phyloP scores from a whole-genome alignment of 2,113 vertebrate species.

The Muscicapa adusta region DNA sequence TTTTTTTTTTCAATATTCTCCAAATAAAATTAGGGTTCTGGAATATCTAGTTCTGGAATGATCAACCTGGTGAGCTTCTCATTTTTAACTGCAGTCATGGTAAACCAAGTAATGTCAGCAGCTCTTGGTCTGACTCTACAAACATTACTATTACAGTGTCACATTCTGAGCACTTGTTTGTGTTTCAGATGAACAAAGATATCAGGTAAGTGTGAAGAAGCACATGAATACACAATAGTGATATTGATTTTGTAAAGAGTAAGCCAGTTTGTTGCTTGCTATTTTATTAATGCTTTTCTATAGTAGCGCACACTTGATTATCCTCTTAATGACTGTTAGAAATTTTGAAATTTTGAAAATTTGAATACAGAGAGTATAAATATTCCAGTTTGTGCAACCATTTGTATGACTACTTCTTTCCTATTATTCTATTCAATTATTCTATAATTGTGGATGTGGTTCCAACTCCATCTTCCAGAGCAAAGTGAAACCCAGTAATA shows the following conservation, averaged over 20 bases:
- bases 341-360: neutral
- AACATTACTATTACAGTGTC: neutral
- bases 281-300: neutral
- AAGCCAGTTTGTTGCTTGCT: neutral
- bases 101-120: neutral
- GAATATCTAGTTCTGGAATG: neutral
- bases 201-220: neutral
- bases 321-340: neutral
- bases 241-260: neutral
- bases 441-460: neutral
- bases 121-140: neutral
- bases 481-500: neutral
- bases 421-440: neutral
- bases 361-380: neutral
- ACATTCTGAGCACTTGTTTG: neutral
- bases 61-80: neutral
- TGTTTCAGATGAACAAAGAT: neutral
- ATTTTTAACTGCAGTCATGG: neutral
- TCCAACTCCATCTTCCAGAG: neutral
- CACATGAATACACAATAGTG: neutral
- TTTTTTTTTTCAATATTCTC: neutral
- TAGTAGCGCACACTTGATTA: neutral
- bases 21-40: neutral
- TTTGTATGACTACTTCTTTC: neutral
- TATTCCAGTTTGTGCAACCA: neutral